phyloP scores from a whole-genome alignment of 2,113 vertebrate genomes.

The Carassius carassius region DNA sequence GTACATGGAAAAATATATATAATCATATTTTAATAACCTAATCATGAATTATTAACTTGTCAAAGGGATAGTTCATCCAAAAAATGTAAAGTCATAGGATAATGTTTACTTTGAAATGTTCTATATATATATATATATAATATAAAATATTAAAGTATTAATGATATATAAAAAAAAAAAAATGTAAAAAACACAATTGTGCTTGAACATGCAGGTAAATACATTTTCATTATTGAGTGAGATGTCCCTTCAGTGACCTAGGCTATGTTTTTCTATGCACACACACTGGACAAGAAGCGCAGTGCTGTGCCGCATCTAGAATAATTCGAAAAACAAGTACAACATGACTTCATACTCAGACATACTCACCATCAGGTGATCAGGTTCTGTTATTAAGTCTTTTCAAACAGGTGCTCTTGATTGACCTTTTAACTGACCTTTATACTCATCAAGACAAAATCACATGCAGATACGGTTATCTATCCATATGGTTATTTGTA shows the following conservation, averaged over 20 bases:
- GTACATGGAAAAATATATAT: not conserved
- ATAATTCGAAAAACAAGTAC: too few species aligned
- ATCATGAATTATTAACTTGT: not conserved
- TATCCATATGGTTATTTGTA: not conserved
- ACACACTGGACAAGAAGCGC: not conserved
- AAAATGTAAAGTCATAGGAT: not conserved
- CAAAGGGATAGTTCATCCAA: not conserved
- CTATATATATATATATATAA: too few species aligned
- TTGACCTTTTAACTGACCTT: not conserved
- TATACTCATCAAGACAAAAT: constrained; percentile 1
- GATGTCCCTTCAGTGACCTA: not conserved
- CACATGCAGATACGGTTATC: not conserved
- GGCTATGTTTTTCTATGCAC: not conserved
- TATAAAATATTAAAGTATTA: too few species aligned
- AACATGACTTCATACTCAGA: not conserved
- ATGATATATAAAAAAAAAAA: too few species aligned
- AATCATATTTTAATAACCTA: not conserved
- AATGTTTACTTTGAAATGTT: too few species aligned
- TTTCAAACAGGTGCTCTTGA: not conserved
- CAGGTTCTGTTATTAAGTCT: not conserved
- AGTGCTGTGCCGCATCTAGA: too few species aligned
- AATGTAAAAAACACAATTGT: too few species aligned
- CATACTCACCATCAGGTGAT: not conserved
- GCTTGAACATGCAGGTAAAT: not conserved
- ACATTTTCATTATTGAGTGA: not conserved